Conservation (phyloP, 1,140 invertebrate species). For the Atta texana region DNA sequence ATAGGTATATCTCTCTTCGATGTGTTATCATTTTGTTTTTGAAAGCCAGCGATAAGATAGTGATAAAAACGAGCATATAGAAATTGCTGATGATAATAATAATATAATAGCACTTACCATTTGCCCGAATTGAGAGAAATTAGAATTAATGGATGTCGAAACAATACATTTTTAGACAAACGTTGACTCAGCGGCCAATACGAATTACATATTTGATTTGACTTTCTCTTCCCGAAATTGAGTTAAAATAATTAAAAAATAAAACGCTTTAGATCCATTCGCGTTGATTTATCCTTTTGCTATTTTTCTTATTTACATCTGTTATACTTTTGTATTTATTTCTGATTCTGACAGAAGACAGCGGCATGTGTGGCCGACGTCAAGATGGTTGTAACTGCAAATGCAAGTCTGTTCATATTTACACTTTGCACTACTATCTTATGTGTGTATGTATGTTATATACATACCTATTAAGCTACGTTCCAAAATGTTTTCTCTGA, state of each 20-base stretch:
- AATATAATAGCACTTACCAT: slow-evolving; percentile 60
- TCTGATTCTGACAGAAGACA: background rate
- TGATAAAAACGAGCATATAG: background rate
- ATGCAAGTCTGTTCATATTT: background rate
- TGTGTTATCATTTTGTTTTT: slow-evolving; percentile 15
- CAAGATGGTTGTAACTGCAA: background rate
- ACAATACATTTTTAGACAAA: background rate
- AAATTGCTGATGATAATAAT: background rate
- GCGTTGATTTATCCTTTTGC: background rate
- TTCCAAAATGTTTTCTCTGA: too few relatives aligned
- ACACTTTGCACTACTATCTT: background rate
- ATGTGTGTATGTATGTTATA: too few relatives aligned
- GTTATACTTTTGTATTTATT: background rate
- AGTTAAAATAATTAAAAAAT: background rate
- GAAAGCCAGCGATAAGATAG: background rate
- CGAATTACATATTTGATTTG: background rate
- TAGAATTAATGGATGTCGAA: background rate
- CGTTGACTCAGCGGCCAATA: background rate
- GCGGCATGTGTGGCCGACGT: background rate
- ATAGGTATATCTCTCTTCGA: background rate
- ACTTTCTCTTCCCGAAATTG: background rate
- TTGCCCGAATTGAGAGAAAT: slow-evolving; percentile 11
- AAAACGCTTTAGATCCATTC: background rate
- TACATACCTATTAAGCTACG: too few relatives aligned
- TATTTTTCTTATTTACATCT: background rate